Evolutionary conservation across 2,888 invertebrate species (phyloP).

Genomic region (Agrotis puta): DNA sequence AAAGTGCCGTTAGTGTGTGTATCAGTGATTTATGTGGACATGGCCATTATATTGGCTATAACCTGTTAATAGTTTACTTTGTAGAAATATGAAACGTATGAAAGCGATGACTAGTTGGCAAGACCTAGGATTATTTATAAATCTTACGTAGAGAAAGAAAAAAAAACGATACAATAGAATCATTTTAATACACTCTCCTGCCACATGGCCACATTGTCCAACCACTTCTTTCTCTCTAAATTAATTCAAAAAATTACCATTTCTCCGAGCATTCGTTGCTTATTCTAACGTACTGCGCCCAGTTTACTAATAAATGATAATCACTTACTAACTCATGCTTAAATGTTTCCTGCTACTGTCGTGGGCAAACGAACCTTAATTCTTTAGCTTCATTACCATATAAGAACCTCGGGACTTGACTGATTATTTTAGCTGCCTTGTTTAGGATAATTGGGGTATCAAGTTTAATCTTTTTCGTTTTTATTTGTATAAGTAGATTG

Average conservation of each 20-base stretch:
- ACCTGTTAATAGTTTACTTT: no score
- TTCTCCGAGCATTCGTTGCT: slow-evolving; percentile 40
- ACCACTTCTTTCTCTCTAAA: slow-evolving; percentile 43
- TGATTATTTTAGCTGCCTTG: slow-evolving; percentile 66
- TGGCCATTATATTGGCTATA: no score
- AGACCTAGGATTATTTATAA: neutral
- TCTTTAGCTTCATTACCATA: slow-evolving; percentile 86
- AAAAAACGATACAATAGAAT: slow-evolving; percentile 1
- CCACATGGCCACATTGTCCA: slow-evolving; percentile 25
- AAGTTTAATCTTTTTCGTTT: slow-evolving; percentile 49
- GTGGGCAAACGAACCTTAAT: slow-evolving; percentile 80
- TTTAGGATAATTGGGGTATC: slow-evolving; percentile 61
- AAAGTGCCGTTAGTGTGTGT: no score
- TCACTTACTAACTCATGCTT: slow-evolving; percentile 84
- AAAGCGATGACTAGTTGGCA: no score
- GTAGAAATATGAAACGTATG: no score
- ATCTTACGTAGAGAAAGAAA: neutral
- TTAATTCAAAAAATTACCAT: slow-evolving; percentile 74
- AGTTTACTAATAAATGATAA: slow-evolving; percentile 86
- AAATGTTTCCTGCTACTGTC: slow-evolving; percentile 88
- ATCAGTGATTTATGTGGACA: no score
- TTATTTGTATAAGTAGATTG: slow-evolving; percentile 20
- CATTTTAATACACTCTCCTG: slow-evolving; percentile 25
- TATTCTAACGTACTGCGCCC: slow-evolving; percentile 60
- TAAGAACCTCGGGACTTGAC: slow-evolving; percentile 75